phyloP scores from a whole-genome alignment of 2,113 vertebrate species.

The Tragelaphus scriptus region DNA sequence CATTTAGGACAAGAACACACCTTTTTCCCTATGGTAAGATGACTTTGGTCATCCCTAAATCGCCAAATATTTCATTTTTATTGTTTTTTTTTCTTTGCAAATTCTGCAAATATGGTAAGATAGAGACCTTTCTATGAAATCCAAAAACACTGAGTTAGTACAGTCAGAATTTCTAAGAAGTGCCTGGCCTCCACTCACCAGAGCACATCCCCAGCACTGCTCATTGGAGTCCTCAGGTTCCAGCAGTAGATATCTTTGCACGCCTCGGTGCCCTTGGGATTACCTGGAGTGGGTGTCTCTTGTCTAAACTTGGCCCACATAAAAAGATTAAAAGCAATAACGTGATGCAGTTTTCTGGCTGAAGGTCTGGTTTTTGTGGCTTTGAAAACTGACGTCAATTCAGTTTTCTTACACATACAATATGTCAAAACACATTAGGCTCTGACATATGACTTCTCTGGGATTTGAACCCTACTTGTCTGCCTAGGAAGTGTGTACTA shows the following conservation, averaged over 20 bases:
- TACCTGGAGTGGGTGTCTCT: constrained; percentile 3
- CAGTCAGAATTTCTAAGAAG: background rate
- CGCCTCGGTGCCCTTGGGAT: background rate
- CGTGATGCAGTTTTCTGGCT: background rate
- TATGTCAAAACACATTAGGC: background rate
- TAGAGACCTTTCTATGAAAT: background rate
- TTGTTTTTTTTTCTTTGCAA: background rate
- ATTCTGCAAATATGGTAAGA: background rate
- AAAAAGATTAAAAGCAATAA: constrained; percentile 4
- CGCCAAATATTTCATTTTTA: background rate
- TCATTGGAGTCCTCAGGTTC: background rate
- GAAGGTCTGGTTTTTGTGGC: background rate
- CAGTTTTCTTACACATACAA: background rate
- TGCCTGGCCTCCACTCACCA: background rate
- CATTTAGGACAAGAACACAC: background rate
- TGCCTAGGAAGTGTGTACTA: background rate
- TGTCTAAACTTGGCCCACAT: constrained; percentile 13
- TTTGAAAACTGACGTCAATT: background rate
- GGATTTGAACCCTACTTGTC: background rate
- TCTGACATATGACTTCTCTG: background rate
- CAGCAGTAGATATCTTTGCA: background rate
- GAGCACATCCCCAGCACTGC: background rate
- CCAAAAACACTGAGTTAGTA: background rate
- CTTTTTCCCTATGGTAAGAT: background rate
- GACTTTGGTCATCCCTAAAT: background rate